phyloP scores from a whole-genome alignment of 2,888 invertebrate species.

The Amphipyra tragopoginis region DNA sequence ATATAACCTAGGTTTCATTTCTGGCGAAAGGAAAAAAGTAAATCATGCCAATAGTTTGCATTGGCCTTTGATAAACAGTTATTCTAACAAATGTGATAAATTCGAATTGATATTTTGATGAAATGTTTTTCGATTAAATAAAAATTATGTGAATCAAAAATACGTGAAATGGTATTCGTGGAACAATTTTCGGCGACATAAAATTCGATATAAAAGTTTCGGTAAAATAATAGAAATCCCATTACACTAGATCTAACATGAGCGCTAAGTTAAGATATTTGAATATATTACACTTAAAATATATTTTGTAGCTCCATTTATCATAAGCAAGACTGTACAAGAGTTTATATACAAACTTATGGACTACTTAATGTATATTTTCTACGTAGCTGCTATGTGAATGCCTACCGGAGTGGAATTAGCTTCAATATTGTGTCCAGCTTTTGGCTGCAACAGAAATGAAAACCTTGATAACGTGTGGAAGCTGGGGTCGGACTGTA shows the following conservation, averaged over 20 bases:
- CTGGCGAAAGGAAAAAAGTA: too few species aligned
- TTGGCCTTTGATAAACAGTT: too few species aligned
- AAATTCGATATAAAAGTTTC: too few species aligned
- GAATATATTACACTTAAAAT: conserved; percentile 64
- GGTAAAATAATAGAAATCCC: too few species aligned
- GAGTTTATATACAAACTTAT: conserved; percentile 78
- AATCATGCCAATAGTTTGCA: too few species aligned
- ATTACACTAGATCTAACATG: conserved; percentile 49
- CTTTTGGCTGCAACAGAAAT: conserved; percentile 92
- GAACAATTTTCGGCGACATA: too few species aligned
- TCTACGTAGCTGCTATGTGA: conserved; percentile 73
- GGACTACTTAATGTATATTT: conserved; percentile 59
- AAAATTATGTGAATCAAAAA: too few species aligned
- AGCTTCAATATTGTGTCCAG: conserved; percentile 94
- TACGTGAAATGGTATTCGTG: too few species aligned
- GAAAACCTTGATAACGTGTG: conserved; percentile 50
- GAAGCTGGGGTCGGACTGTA: conserved; percentile 24
- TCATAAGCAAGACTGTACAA: conserved; percentile 83
- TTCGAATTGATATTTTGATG: too few species aligned
- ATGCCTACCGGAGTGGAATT: conserved; percentile 75
- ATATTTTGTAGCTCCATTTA: conserved; percentile 72
- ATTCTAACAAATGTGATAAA: too few species aligned
- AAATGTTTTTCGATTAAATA: too few species aligned
- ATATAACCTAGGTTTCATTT: too few species aligned
- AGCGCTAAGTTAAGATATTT: conserved; percentile 40